Evolutionary conservation across 2,113 vertebrate genomes (phyloP), one percentile per base, ranked within the genome.

Genomic region (Syrmaticus mikado): DNA sequence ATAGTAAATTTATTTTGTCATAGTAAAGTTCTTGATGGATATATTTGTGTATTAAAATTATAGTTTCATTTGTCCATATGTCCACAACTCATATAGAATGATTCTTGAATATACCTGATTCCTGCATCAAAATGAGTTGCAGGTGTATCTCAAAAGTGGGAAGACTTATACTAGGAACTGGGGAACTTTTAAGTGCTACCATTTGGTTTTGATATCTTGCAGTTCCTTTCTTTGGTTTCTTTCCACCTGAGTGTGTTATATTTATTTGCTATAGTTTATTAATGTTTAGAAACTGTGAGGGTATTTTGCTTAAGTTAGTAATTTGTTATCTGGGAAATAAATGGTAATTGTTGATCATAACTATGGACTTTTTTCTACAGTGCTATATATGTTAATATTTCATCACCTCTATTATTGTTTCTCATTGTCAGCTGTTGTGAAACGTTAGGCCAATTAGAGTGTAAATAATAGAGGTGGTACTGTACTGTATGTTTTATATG

Each of bases 221-320:
- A 85, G 89, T 80, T 85, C 52, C 80, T 85, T 93, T 85, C 60
- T 78, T 90, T 76, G 43, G 21, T 83, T 40, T 52, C 28, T 89
- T 93, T 60, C 80, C 87, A 27, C 13, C 13, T 71, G 60, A 60
- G 8, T 43, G 10, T 92, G 48, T 58, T 75, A 67, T 18, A 32
- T 25, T 68, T 89, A 21, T 77, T 94, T 77, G 38, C 36, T 48
- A 52, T 28, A 41, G 8, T 19, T 13, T 74, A 6, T 73, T 89
- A 75, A 48, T 83, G 64, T 45, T 72, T 85, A 78, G 61, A 94
- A 90, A 58, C 53, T 8, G 5, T 41, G 66, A 87, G 55, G 55
- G 19, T 64, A 76, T 83, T 55, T 34, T 78, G 48, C 32, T 94
- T 64, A 60, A 9, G 3, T 75, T 70, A 78, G 9, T 38, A 70